phyloP scores from a whole-genome alignment of 2,888 invertebrate species.

The Nephrocerus scutellatus region DNA sequence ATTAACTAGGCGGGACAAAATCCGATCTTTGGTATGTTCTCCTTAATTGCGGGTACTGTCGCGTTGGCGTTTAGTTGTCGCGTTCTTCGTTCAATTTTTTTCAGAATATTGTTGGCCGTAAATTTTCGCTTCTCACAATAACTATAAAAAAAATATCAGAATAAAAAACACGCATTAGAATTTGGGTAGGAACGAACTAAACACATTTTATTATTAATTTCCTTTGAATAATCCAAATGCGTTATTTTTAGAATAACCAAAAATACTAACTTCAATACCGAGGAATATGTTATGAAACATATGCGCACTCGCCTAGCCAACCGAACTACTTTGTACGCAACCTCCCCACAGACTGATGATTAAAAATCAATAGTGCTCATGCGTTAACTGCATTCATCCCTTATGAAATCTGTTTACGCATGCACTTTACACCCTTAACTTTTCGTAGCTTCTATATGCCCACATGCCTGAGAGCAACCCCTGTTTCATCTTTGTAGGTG shows the following conservation, averaged over 20 bases:
- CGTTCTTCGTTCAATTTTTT: slow-evolving; percentile 8
- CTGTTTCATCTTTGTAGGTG: no score
- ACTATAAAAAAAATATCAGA: background rate
- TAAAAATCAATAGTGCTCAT: slow-evolving; percentile 41
- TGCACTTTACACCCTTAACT: slow-evolving; percentile 16
- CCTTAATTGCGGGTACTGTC: slow-evolving; percentile 22
- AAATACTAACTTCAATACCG: slow-evolving; percentile 28
- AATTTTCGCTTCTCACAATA: background rate
- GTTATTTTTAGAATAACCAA: slow-evolving; percentile 17
- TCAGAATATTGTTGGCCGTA: slow-evolving; percentile 6
- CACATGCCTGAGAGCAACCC: no score
- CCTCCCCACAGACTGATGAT: slow-evolving; percentile 41
- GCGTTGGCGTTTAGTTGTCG: slow-evolving; percentile 28
- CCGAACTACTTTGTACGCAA: no score
- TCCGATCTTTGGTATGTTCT: slow-evolving; percentile 20
- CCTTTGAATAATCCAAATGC: no score
- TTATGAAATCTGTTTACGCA: slow-evolving; percentile 16
- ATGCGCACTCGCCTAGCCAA: no score
- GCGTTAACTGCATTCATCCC: slow-evolving; percentile 29
- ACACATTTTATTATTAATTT: no score
- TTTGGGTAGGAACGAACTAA: background rate
- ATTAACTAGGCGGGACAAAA: slow-evolving; percentile 15
- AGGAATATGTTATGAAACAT: no score
- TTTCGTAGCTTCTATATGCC: no score
- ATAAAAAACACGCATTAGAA: background rate